Conservation (phyloP, 2,888 invertebrate genomes). For the Prionchulus punctatus region DNA sequence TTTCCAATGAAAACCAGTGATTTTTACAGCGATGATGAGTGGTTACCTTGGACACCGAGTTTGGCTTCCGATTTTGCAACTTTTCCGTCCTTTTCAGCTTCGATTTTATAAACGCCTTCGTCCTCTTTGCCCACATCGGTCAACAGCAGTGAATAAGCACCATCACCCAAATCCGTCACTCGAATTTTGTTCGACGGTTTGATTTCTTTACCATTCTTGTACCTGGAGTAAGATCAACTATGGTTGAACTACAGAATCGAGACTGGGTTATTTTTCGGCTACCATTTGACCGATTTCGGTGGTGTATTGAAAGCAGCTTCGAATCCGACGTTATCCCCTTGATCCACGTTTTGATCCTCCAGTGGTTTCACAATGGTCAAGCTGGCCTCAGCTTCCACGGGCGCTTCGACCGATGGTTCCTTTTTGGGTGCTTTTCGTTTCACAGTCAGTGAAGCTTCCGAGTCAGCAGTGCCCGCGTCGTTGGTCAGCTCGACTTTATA, state of each 20-base stretch:
- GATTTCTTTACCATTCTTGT: constrained; percentile 32
- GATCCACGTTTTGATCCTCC: constrained; percentile 18
- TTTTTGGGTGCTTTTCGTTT: neutral
- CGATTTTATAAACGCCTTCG: constrained; percentile 6
- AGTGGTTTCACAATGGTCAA: constrained; percentile 3
- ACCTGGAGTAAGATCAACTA: constrained; percentile 22
- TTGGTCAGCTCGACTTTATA: constrained; percentile 21
- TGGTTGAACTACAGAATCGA: neutral
- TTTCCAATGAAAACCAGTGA: no score
- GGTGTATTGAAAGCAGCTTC: neutral
- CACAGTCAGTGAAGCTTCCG: constrained; percentile 65
- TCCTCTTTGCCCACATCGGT: constrained; percentile 1
- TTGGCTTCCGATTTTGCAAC: constrained; percentile 14
- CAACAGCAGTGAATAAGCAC: neutral
- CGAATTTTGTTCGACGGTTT: constrained; percentile 16
- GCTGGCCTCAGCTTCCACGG: neutral
- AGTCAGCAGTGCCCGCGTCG: constrained; percentile 56
- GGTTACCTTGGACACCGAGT: constrained; percentile 18
- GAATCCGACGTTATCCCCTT: constrained; percentile 12
- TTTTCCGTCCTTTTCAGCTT: constrained; percentile 17
- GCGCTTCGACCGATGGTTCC: neutral
- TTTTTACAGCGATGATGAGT: no score
- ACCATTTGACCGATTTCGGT: constrained; percentile 6
- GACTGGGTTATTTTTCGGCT: neutral
- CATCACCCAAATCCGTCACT: neutral